Base-by-base conservation (phyloP, 2,888 invertebrate genomes). In the Coenonympha arcania region DNA sequence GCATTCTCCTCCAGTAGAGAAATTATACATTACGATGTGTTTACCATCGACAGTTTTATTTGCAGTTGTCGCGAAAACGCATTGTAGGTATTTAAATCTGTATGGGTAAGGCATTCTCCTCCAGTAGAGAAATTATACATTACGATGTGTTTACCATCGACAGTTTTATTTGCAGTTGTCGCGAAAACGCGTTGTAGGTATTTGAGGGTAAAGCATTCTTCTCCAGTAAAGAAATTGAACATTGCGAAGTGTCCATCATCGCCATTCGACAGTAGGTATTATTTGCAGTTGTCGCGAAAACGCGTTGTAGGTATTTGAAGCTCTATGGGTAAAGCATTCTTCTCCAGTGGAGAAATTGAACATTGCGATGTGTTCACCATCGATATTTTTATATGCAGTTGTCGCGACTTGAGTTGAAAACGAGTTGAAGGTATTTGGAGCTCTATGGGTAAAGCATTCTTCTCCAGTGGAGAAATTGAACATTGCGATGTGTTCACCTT, bases 61-160 rank as follows among this genome's bases (percentile, higher is more conserved):
- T 37, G 50, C 50, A 50, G 47, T 50, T 53, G 50, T 53, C n/a
- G n/a, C n/a, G n/a, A n/a, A n/a, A n/a, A n/a, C n/a, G n/a, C n/a
- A n/a, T n/a, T n/a, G n/a, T n/a, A n/a, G n/a, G n/a, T n/a, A n/a
- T n/a, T n/a, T n/a, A n/a, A n/a, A 2, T 2, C 1, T 26, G 8
- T 9, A 26, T 15, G 0, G 4, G 15, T 39, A 45, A 50, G 6
- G 18, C 16, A 9, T 19, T 24, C 19, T 46, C 34, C 22, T 46
- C 31, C 59, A 56, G 62, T 60, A 57, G 59, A 58, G 33, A 2
- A 60, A 61, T 62, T 42, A 42, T 19, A 44, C 28, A 22, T 47
- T 56, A 43, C 36, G 48, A 50, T 53, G 47, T 44, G 41, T 55
- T 53, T 53, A 52, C 48, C 49, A 48, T 50, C 50, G 52, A 55